Evolutionary conservation across 2,797 vertebrate species (phyloP), one percentile per base, ranked within the genome.

Genomic region (Phalloptychus januarius): DNA sequence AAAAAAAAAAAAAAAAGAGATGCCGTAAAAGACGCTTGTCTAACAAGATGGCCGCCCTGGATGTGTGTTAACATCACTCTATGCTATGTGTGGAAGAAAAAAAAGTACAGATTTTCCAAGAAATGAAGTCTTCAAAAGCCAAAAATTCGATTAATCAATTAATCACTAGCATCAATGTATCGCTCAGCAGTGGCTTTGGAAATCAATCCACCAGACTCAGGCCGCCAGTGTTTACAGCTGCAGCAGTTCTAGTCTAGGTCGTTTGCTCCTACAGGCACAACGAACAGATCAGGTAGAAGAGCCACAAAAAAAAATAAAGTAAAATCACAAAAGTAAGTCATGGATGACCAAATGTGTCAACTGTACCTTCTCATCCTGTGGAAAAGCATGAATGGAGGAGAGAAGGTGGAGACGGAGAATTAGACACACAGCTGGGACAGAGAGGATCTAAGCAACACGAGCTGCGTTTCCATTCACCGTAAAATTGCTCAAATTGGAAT

Each of bases 341-440:
- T 89, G 83, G 82, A 81, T 67, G 88, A 83, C 28, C 74, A 69
- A 72, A 42, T 56, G 76, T 77, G 81, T 75, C 33, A 88, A 94
- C 83, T 92, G 95, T 99, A 99, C 98, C 98, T 99, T 99, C 93
- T 99, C 97, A 96, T 99, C 98, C 98, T 99, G 95, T 92, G 84
- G 90, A 94, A 93, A 90, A 88, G 95, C 94, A 93, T 94, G 89
- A 89, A 92, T 92, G 90, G 83, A 91, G 87, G 83, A 95, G 94
- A 96, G 93, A 96, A 94, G 87, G 93, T 93, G 89, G 82, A 94
- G 85, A 93, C 79, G 86, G 75, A 88, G 86, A 78, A 85, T 95
- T 90, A 94, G 88, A 91, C 87, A 91, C 71, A 87, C 61, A 11
- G 80, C 79, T 20, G 58, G 79, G 36, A 80, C 77, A 86, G 76